Base-by-base conservation (phyloP, 92 coral and sea anemone species). In the Palythoa heliodiscus region DNA sequence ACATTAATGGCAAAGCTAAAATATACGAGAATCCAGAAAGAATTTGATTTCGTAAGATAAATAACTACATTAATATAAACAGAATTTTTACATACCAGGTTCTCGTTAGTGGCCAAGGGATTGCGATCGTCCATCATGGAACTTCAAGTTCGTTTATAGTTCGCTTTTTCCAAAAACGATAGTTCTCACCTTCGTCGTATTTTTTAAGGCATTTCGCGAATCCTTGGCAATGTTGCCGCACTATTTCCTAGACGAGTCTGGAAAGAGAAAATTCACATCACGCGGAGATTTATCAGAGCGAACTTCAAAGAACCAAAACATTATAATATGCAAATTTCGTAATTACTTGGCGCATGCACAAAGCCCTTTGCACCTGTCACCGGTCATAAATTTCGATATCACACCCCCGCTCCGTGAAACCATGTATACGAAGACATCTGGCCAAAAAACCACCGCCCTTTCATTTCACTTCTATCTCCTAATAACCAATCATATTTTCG, bases 101-200 rank as follows among this genome's bases (percentile, higher is more conserved):
- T 92, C 74, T 94, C 98, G 93, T 94, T 90, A 35, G 92, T 85
- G 75, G 98, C 98, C 67, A 94, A 83, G 16, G 98, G 98, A 60
- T 94, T 90, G 75, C 95, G 87, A 91, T 94, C 98, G 50, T 94
- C 98, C 98, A 94, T 94, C 55, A 87, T 91, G 93, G 64, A 47
- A 5, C 50, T 37, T 38, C 55, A n/a, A n/a, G 22, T 55, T 43
- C 73, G 40, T 80, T 40, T 13, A 29, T 12, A 15, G 25, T 53
- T 64, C 8, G 5, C 48, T 52, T 11, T 10, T 23, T 38, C 19
- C 6, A 48, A 53, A 20, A 39, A 20, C 11, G 9, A 63, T 24
- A 14, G 13, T 43, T 66, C 20, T 47, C 20, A 8, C 73, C 9
- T n/a, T 80, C 14, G n/a, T 7, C 35, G 60, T 5, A 20, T 43